Evolutionary conservation across 2,113 vertebrate genomes (phyloP), one percentile per base, ranked within the genome.

Genomic region (Corythaeola cristata): DNA sequence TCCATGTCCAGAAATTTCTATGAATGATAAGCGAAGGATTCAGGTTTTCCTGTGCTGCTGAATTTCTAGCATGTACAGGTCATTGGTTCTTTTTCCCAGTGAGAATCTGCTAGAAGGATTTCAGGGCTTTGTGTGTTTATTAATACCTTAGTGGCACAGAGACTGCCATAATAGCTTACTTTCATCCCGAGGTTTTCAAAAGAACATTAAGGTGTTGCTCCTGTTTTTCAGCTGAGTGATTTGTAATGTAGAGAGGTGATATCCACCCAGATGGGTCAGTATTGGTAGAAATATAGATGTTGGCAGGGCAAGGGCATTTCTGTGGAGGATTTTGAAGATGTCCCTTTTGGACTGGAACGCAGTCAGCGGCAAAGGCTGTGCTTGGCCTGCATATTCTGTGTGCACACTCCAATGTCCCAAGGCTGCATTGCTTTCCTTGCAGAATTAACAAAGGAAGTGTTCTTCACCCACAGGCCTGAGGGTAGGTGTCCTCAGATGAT

Each of bases 371-470:
- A 90, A 64, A 71, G 73, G n/a, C 47, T 93, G 49, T 85, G 67
- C 35, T 83, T 66, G 78, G 73, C 44, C 59, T 81, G 62, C 15
- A 5, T 64, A 8, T 49, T 71, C 71, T 79, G 18, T 81, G 37
- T n/a, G 14, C 64, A 24, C 3, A 1, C 45, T 89, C 12, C 4
- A 12, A 4, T 80, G 76, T 92, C 72, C 59, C 76, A 68, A 55
- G 86, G 89, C 86, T 89, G 72, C 73, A 44, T 33, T 63, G 52
- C 90, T 96, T 94, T 94, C 73, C 64, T 90, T 87, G 69, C 73
- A 96, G 90, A 95, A 72, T 87, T 81, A 92, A 89, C 86, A 89
- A 81, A 84, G 72, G 69, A 86, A 86, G 37, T 63, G 47, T 85
- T 80, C 64, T 94, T 90, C 35, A 74, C 35, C n/a, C 28, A 4